Percentiles rank a stretch among this genome's conserved stretches.
Conservation (phyloP, 2,113 vertebrate species). For the Heptranchias perlo region DNA sequence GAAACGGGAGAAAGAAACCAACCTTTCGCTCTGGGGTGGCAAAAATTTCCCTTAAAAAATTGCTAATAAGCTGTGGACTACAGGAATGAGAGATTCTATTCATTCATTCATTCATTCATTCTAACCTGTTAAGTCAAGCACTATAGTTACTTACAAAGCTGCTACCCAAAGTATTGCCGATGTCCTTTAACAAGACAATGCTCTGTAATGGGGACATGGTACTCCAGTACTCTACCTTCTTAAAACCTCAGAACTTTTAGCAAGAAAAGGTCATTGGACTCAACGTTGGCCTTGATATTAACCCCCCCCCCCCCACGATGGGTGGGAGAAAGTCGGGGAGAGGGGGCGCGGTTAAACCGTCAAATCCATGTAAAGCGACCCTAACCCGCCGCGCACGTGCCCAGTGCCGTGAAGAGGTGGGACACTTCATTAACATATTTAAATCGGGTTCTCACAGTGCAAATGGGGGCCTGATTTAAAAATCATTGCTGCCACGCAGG, state of each 20-base stretch:
- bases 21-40: not conserved
- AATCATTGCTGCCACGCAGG: not conserved
- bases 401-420: not conserved
- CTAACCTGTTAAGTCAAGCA: not conserved
- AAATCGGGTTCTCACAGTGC: not conserved
- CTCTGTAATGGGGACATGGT: not conserved
- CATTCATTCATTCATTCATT: not conserved
- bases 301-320: not conserved
- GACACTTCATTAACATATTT: not conserved
- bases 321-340: no score
- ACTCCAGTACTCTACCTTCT: not conserved
- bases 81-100: not conserved
- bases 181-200: not conserved
- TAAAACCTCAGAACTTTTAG: not conserved
- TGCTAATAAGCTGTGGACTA: not conserved
- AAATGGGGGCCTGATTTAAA: not conserved
- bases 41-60: not conserved
- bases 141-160: not conserved
- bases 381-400: not conserved
- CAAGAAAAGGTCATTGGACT: not conserved
- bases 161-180: not conserved
- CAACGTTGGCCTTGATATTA: not conserved
- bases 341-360: no score
- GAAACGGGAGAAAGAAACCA: not conserved
- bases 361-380: no score